A percentile compares a stretch with the other conserved stretches of the same genome.
phyloP scores from a whole-genome alignment of 1,140 invertebrate genomes.

The Drosophila mayri region DNA sequence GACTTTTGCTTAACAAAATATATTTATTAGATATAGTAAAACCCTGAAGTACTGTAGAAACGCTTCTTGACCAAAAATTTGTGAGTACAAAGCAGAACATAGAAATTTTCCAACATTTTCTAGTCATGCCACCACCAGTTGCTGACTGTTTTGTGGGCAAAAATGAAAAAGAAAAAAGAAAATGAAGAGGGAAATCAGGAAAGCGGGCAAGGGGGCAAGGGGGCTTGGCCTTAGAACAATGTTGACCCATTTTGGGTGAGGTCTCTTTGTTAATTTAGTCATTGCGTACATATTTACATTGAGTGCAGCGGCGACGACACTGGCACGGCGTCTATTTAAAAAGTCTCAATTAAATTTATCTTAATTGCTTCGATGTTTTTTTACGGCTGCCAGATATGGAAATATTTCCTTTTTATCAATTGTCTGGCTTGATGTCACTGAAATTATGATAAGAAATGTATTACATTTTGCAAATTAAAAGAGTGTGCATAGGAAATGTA shows the following conservation, averaged over 20 bases:
- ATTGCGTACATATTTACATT: slow-evolving; percentile 47
- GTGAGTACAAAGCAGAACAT: background rate
- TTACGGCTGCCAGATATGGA: background rate
- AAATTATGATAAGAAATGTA: background rate
- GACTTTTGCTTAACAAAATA: too few relatives aligned
- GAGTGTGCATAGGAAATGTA: background rate
- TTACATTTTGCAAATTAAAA: background rate
- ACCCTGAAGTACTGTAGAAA: background rate
- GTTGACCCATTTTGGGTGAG: slow-evolving; percentile 37
- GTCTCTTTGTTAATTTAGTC: slow-evolving; percentile 58
- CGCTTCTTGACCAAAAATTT: slow-evolving; percentile 14
- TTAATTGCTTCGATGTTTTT: background rate
- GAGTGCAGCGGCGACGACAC: slow-evolving; percentile 11
- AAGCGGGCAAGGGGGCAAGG: background rate
- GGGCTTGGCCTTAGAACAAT: slow-evolving; percentile 31
- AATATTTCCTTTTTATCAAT: background rate
- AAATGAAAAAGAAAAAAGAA: background rate
- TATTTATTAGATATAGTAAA: background rate
- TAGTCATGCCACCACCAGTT: slow-evolving; percentile 43
- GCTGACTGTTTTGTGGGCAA: slow-evolving; percentile 9
- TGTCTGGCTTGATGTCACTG: background rate
- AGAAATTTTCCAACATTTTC: slow-evolving; percentile 34
- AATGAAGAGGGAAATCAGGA: background rate
- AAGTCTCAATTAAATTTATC: background rate
- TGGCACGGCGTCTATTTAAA: background rate